Conservation (phyloP, 2,888 invertebrate genomes). For the Drosophila barbarae region DNA sequence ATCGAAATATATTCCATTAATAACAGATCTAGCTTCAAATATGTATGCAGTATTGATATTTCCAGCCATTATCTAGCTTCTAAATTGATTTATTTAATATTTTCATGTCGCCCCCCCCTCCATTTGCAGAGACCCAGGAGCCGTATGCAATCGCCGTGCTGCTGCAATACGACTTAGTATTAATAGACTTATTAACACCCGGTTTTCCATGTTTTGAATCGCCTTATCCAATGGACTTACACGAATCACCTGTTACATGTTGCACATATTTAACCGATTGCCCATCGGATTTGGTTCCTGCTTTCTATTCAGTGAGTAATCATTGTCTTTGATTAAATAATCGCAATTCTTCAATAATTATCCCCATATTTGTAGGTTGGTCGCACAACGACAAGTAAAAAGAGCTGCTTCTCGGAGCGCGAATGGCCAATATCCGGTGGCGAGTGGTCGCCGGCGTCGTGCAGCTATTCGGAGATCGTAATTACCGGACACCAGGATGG, state of each 20-base stretch:
- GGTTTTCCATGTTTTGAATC: constrained; percentile 99
- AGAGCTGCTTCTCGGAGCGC: constrained; percentile 92
- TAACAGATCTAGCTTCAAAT: no score
- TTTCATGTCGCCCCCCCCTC: background rate
- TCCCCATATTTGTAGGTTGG: constrained; percentile 82
- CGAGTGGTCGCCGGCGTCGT: constrained; percentile 96
- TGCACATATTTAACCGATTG: constrained; percentile 98
- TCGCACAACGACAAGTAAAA: constrained; percentile 85
- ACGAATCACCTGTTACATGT: constrained; percentile 98
- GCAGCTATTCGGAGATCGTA: constrained; percentile 98
- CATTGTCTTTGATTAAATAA: background rate
- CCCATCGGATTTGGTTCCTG: constrained; percentile 98
- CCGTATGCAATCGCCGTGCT: constrained; percentile 98
- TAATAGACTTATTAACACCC: constrained; percentile 95
- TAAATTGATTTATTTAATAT: background rate
- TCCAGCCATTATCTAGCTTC: background rate
- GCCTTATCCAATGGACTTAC: constrained; percentile 99
- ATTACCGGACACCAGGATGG: constrained; percentile 99
- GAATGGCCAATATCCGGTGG: constrained; percentile 99
- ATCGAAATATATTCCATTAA: no score
- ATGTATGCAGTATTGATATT: background rate
- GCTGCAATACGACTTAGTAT: constrained; percentile 97
- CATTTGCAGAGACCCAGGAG: constrained; percentile 92
- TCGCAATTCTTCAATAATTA: background rate
- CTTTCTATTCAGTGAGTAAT: constrained; percentile 90